Evolutionary conservation across 2,888 invertebrate species (phyloP).

Genomic region (Argyresthia goedartella): DNA sequence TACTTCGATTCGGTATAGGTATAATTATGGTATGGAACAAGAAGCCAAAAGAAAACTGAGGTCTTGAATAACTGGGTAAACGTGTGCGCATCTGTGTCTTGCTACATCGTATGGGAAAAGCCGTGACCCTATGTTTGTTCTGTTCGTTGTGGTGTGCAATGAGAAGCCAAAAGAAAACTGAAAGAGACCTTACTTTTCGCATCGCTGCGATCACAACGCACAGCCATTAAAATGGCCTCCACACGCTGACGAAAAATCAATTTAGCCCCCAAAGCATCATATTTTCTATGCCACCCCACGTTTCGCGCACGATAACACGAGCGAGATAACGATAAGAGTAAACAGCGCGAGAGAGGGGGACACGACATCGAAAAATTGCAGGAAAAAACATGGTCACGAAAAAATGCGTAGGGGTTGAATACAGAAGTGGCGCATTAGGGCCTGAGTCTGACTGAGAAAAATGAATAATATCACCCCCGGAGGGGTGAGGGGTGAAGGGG

Average conservation of each 20-base stretch:
- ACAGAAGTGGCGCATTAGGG: slow-evolving; percentile 63
- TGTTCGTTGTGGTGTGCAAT: too few species aligned
- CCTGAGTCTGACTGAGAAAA: slow-evolving; percentile 53
- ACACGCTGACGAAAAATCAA: slow-evolving; percentile 63
- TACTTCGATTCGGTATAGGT: too few species aligned
- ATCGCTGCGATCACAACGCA: neutral
- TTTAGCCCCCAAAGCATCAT: slow-evolving; percentile 66
- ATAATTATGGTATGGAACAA: too few species aligned
- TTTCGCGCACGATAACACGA: slow-evolving; percentile 38
- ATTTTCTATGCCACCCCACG: slow-evolving; percentile 63
- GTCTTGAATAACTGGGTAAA: too few species aligned
- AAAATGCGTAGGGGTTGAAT: slow-evolving; percentile 55
- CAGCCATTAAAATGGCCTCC: slow-evolving; percentile 52
- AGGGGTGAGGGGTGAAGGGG: neutral
- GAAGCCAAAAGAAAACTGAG: too few species aligned
- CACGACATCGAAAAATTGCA: slow-evolving; percentile 53
- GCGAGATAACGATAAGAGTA: slow-evolving; percentile 21
- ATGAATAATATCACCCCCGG: slow-evolving; percentile 62
- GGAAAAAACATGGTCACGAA: slow-evolving; percentile 67
- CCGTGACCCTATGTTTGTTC: too few species aligned
- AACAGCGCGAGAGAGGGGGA: slow-evolving; percentile 22
- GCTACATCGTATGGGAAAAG: too few species aligned
- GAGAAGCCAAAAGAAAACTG: too few species aligned
- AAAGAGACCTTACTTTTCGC: too few species aligned
- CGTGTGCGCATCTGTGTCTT: too few species aligned